phyloP scores from a whole-genome alignment of 1,140 invertebrate genomes.

The Habropoda laboriosa region DNA sequence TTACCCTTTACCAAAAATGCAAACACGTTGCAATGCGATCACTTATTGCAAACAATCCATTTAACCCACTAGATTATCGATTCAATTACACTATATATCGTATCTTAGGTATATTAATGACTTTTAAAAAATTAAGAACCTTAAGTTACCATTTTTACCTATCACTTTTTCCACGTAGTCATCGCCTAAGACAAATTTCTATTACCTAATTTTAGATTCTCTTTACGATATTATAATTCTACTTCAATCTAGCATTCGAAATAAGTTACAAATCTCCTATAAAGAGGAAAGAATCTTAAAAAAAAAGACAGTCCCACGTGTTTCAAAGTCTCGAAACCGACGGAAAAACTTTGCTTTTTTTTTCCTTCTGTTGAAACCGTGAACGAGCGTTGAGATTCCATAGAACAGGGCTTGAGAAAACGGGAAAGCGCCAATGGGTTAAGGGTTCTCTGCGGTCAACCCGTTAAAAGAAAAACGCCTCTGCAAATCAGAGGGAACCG shows the following conservation, averaged over 20 bases:
- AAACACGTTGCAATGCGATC: background rate
- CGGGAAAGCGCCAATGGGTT: background rate
- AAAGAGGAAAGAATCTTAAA: background rate
- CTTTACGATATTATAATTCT: background rate
- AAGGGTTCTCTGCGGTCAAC: background rate
- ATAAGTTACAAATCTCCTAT: background rate
- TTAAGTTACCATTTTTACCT: background rate
- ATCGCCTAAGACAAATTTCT: slow-evolving; percentile 1
- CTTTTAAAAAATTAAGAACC: slow-evolving; percentile 33
- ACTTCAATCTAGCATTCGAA: background rate
- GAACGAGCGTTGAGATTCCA: background rate
- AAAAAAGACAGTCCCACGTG: background rate
- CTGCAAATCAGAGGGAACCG: background rate
- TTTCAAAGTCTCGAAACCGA: background rate
- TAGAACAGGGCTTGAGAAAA: background rate
- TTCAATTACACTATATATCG: background rate
- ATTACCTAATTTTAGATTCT: slow-evolving; percentile 8
- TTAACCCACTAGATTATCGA: background rate
- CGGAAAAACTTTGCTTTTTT: too few species aligned
- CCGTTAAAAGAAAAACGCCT: slow-evolving; percentile 3
- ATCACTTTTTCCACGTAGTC: background rate
- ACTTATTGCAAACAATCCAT: background rate
- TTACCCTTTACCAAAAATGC: background rate
- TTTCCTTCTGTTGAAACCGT: background rate
- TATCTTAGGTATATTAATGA: background rate